Evolutionary conservation across 2,888 invertebrate species (phyloP).

Genomic region (Lasius platythorax): DNA sequence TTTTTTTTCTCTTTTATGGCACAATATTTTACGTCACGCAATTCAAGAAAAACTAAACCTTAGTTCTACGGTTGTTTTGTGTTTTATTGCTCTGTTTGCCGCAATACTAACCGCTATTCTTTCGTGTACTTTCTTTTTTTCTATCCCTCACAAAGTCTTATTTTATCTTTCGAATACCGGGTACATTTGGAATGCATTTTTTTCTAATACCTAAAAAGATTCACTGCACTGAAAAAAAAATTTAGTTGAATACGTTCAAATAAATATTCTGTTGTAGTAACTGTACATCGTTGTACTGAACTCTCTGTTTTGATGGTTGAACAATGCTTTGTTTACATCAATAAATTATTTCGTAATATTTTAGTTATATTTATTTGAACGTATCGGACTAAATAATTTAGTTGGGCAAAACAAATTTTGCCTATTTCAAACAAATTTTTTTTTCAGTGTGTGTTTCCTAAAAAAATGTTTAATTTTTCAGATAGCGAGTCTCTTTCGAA

Average conservation of each 20-base stretch:
- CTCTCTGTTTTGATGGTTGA: no score
- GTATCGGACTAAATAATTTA: no score
- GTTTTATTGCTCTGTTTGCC: not conserved
- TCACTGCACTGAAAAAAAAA: no score
- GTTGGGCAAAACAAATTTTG: no score
- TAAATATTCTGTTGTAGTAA: no score
- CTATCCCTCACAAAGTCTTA: not conserved
- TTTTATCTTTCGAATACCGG: not conserved
- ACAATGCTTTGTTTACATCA: no score
- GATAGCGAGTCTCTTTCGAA: not conserved
- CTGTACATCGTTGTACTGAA: no score
- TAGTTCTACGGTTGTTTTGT: not conserved
- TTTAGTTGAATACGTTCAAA: no score
- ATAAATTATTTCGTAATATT: no score
- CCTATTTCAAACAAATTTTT: no score
- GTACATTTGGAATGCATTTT: not conserved
- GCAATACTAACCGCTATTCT: not conserved
- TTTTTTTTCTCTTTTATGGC: not conserved
- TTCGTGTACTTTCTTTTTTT: not conserved
- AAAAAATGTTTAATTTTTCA: not conserved
- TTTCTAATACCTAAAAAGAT: not conserved
- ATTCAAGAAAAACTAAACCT: not conserved
- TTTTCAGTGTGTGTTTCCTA: not conserved
- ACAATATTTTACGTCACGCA: not conserved
- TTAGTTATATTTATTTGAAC: no score